These are phyloP conservation scores for Noctua pronuba DNA, from an alignment of 2,888 invertebrate genomes.

Conservation along the genomic window DNA sequence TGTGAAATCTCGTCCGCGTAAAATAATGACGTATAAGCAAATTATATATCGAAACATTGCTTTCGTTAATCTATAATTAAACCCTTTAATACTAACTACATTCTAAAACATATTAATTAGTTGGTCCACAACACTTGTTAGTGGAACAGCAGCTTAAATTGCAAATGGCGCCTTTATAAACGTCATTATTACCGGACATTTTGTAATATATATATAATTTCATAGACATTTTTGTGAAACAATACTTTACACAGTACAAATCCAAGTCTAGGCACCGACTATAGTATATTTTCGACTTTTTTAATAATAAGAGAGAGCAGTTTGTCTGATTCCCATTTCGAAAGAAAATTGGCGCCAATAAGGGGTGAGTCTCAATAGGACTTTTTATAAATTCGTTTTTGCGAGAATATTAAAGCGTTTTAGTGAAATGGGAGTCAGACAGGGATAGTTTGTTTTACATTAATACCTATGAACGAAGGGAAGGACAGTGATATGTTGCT, in stretches of 20 bases:
- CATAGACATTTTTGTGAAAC: conserved; percentile 18
- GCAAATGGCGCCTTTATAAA: conserved; percentile 42
- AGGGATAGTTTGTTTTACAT: conserved; percentile 10
- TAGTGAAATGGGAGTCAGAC: conserved; percentile 45
- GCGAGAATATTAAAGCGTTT: conserved; percentile 20
- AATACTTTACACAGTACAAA: conserved; percentile 8
- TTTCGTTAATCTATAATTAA: conserved; percentile 32
- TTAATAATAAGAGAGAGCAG: conserved; percentile 9
- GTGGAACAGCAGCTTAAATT: conserved; percentile 48
- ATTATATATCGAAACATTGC: conserved; percentile 22
- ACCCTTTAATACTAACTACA: conserved; percentile 26
- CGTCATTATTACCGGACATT: conserved; percentile 40
- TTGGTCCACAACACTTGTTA: conserved; percentile 58
- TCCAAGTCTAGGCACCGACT: conserved; percentile 34
- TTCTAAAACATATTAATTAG: conserved; percentile 27
- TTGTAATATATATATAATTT: background rate
- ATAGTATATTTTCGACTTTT: conserved; percentile 9
- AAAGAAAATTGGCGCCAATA: conserved; percentile 18
- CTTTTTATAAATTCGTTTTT: conserved; percentile 37
- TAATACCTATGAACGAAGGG: conserved; percentile 45
- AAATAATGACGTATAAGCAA: conserved; percentile 49
- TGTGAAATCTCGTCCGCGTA: conserved; percentile 35
- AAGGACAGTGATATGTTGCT: conserved; percentile 67
- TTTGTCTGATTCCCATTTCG: conserved; percentile 48
- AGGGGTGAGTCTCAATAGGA: background rate